These are phyloP conservation scores for Zapornia atra DNA, from an alignment of 2,113 vertebrate genomes.

Conservation along the genomic window DNA sequence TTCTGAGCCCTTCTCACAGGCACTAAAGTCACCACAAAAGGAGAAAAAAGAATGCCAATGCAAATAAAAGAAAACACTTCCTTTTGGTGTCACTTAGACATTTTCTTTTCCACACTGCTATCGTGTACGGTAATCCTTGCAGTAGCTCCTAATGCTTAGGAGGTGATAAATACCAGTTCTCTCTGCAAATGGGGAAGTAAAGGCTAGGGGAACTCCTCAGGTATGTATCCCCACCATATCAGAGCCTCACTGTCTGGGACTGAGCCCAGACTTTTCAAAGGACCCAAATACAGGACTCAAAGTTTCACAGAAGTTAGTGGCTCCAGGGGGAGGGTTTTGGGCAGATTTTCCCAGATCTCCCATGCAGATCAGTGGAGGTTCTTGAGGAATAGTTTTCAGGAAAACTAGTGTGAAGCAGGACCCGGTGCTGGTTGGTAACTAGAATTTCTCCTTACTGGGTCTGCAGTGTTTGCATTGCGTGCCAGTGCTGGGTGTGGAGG, in stretches of 20 bases:
- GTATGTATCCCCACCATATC: fast-evolving
- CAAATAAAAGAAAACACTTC: not conserved
- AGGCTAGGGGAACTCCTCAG: not conserved
- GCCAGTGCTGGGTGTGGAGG: not conserved
- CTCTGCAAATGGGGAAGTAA: not conserved
- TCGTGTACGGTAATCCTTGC: not conserved
- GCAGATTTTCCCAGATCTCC: not conserved
- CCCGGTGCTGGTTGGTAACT: not conserved
- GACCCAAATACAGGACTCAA: not conserved
- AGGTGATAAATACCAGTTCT: not conserved
- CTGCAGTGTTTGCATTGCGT: fast-evolving
- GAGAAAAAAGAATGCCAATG: not conserved
- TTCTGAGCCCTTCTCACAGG: not conserved
- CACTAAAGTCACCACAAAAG: not conserved
- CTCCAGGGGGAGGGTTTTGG: not conserved
- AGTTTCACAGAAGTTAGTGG: not conserved
- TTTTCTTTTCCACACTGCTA: not conserved
- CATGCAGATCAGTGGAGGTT: fast-evolving
- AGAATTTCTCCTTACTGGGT: not conserved
- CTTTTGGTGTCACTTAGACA: not conserved
- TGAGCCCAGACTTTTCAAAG: not conserved
- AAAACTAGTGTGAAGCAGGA: not conserved
- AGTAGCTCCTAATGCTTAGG: not conserved
- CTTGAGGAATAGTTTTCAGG: fast-evolving
- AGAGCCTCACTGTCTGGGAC: not conserved